These are phyloP conservation scores for Lycocorax pyrrhopterus DNA, from an alignment of 2,113 vertebrate species.

Conservation along the genomic window DNA sequence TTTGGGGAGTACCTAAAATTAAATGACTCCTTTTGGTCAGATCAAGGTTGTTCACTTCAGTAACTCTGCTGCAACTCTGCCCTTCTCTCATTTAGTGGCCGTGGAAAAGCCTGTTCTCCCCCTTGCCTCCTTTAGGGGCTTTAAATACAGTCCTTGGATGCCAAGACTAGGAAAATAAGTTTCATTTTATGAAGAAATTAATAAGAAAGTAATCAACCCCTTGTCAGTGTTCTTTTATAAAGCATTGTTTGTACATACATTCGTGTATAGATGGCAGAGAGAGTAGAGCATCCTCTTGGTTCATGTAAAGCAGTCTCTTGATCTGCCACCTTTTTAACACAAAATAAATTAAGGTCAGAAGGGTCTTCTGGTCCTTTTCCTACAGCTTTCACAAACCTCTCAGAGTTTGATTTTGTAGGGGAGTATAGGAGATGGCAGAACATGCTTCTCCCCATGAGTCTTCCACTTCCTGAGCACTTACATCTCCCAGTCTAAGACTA, in stretches of 20 bases:
- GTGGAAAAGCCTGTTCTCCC: background rate
- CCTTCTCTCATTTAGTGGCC: slow-evolving; percentile 39
- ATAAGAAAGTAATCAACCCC: background rate
- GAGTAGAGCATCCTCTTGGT: background rate
- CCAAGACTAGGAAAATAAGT: background rate
- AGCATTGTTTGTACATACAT: background rate
- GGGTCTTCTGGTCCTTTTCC: background rate
- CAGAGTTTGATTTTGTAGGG: background rate
- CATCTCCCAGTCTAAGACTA: background rate
- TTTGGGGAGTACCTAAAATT: slow-evolving; percentile 80
- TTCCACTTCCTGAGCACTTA: background rate
- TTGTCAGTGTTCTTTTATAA: background rate
- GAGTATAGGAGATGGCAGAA: background rate
- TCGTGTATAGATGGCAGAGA: background rate
- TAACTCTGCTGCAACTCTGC: slow-evolving; percentile 45
- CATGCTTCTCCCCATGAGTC: background rate
- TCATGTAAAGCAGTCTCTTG: background rate
- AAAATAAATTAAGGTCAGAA: background rate
- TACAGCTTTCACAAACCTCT: background rate
- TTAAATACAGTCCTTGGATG: slow-evolving; percentile 10
- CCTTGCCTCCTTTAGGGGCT: background rate
- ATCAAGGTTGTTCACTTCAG: slow-evolving; percentile 69
- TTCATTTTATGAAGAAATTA: background rate
- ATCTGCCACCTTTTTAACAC: background rate
- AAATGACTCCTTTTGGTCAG: slow-evolving; percentile 56